phyloP scores from a whole-genome alignment of 1,140 invertebrate genomes.

The Temnothorax nylanderi region DNA sequence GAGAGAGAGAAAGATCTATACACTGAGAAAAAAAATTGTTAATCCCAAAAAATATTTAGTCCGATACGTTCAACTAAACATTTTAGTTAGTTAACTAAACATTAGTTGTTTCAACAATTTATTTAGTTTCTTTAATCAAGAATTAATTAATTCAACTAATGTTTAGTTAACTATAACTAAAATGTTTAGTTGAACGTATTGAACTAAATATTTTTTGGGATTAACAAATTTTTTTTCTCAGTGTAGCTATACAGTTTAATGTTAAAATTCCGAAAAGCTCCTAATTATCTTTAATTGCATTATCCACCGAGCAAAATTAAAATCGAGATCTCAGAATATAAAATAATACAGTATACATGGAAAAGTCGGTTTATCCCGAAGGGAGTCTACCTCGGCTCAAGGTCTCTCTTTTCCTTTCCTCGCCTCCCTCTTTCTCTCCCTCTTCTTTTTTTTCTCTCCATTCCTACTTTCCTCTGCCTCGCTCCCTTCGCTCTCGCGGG shows the following conservation, averaged over 20 bases:
- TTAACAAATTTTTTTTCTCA: no score
- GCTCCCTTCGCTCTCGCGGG: not conserved
- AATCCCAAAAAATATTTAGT: no score
- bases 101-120: no score
- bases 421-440: conserved; percentile 31
- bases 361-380: not conserved
- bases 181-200: no score
- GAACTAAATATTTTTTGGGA: no score
- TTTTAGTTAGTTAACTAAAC: no score
- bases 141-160: no score
- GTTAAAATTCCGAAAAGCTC: not conserved
- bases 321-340: conserved; percentile 12
- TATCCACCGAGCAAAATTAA: not conserved
- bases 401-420: conserved; percentile 33
- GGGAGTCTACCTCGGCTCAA: not conserved
- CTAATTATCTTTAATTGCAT: not conserved
- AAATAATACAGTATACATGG: not conserved
- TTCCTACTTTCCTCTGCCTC: not conserved
- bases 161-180: no score
- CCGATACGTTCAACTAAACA: no score
- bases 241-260: not conserved
- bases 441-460: not conserved
- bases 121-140: no score
- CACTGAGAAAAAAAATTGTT: no score
- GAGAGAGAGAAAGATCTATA: no score